Base-by-base conservation (phyloP, 2,113 vertebrate genomes). In the Cottus gobio region DNA sequence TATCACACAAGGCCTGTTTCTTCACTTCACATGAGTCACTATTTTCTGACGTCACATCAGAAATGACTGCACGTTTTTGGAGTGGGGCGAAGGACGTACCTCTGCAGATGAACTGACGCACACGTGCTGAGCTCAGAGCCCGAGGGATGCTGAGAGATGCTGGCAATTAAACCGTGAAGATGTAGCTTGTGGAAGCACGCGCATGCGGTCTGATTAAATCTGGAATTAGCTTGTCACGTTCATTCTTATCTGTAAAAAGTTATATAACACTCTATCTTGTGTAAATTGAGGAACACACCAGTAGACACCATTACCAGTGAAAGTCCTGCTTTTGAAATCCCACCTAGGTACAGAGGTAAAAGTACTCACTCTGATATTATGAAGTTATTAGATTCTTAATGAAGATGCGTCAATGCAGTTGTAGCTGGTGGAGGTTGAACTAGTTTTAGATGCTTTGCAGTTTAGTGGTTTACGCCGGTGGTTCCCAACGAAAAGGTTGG, bases 101-200 rank as follows among this genome's bases (percentile, higher is more conserved):
- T 81, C 80, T 56, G 30, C 20, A 31, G 75, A 73, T 68, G 42
- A 37, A 54, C 13, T 77, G 61, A 73, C 61, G 18, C 56, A 71
- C 34, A 44, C 12, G 3, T 31, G 2, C 46, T 58, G 24, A 79
- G 48, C 64, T 71, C 69, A 72, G 69, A 54, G 65, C 82, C 77
- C 44, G 30, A 75, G 83, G 78, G 80, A 77, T 28, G 82, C 71
- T 52, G 26, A 28, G 44, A 34, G 39, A 72, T 68, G 57, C 34
- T 64, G 66, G 46, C 63, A 77, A 56, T 50, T 8, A 31, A 56
- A 73, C 7, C 2, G 1, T 12, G 3, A 63, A 36, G 9, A 66
- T 56, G 67, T 73, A 36, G 30, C 22, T 13, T 75, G 48, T 67
- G 15, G 39, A 24, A 46, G 12, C 24, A 16, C n/a, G 58, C 0